Conservation (phyloP, 2,888 invertebrate genomes). For the Phengaris alcon region DNA sequence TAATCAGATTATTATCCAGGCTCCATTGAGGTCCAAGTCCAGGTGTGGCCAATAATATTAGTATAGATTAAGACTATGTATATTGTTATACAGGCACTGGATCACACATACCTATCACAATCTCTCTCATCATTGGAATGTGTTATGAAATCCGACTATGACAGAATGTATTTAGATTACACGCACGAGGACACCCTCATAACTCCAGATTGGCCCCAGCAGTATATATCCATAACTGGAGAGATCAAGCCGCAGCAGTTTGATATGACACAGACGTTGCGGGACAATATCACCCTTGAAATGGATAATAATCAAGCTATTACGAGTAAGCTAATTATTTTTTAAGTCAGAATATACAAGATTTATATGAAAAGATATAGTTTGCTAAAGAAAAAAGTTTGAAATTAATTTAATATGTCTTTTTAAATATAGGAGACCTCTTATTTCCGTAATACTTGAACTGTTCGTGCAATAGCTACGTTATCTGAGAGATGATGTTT, state of each 20-base stretch:
- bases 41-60: too few relatives aligned
- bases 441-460: too few relatives aligned
- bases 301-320: constrained; percentile 43
- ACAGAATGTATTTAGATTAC: constrained; percentile 64
- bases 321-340: neutral
- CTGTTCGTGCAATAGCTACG: too few relatives aligned
- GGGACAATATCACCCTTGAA: constrained; percentile 55
- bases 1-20: too few relatives aligned
- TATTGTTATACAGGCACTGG: constrained; percentile 50
- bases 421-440: too few relatives aligned
- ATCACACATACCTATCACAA: constrained; percentile 69
- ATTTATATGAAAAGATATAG: too few relatives aligned
- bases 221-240: constrained; percentile 48
- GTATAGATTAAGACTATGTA: neutral
- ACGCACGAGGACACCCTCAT: constrained; percentile 37
- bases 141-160: constrained; percentile 56
- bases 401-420: too few relatives aligned
- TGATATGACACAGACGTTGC: constrained; percentile 52
- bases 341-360: too few relatives aligned
- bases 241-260: constrained; percentile 57
- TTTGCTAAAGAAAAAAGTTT: too few relatives aligned
- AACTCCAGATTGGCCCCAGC: constrained; percentile 46
- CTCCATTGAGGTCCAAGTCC: too few relatives aligned
- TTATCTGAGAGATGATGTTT: too few relatives aligned
- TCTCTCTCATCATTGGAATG: constrained; percentile 57